phyloP scores from a whole-genome alignment of 2,113 vertebrate genomes.

The Alosa alosa region DNA sequence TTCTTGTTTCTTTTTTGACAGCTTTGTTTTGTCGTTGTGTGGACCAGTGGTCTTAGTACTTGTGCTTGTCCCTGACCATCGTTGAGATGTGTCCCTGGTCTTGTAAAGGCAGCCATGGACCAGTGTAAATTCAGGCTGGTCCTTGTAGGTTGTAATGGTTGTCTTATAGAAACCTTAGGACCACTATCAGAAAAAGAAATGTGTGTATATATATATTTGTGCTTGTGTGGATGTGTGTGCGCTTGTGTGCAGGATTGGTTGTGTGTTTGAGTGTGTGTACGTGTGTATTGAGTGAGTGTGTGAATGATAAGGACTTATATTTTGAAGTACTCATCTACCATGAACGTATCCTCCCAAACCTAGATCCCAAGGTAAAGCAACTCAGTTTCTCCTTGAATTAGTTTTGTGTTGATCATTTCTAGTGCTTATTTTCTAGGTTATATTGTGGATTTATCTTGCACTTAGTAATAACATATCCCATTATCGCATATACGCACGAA shows the following conservation, averaged over 20 bases:
- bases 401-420: conserved; percentile 52
- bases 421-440: conserved; percentile 54
- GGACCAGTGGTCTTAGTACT: conserved; percentile 64
- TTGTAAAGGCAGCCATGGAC: conserved; percentile 57
- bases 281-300: conserved; percentile 28
- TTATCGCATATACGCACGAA: conserved; percentile 57
- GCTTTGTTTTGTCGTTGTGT: conserved; percentile 40
- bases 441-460: conserved; percentile 64
- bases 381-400: conserved; percentile 46
- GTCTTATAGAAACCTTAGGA: conserved; percentile 64
- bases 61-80: conserved; percentile 53
- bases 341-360: conserved; percentile 44
- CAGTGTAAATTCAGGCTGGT: conserved; percentile 68
- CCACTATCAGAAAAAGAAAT: conserved; percentile 59
- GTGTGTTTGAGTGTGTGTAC: neutral
- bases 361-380: conserved; percentile 42
- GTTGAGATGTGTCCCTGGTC: conserved; percentile 60
- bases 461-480: conserved; percentile 53
- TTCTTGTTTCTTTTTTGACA: conserved; percentile 37
- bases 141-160: conserved; percentile 58
- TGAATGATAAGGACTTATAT: conserved; percentile 54
- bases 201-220: conserved; percentile 31
- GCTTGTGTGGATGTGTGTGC: conserved; percentile 31
- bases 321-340: conserved; percentile 60
- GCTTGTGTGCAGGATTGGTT: conserved; percentile 5